phyloP scores from a whole-genome alignment of 1,140 invertebrate genomes.

The Thalassaphorura encarpata region DNA sequence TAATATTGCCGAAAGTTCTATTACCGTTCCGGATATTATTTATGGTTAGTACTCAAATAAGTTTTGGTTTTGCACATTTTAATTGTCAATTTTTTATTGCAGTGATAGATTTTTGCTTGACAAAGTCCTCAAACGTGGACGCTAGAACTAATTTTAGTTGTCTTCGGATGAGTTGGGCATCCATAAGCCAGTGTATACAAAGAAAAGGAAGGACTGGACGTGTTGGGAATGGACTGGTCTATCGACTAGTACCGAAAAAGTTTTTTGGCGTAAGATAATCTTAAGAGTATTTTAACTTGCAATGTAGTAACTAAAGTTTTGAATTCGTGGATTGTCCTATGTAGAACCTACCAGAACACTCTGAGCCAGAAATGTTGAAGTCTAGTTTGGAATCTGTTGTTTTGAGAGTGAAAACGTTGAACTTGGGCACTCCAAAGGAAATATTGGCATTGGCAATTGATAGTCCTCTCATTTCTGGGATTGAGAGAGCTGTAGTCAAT shows the following conservation, averaged over 20 bases:
- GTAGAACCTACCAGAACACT: conserved; percentile 45
- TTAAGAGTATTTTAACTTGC: neutral
- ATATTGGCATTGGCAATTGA: conserved; percentile 73
- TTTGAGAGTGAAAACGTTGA: conserved; percentile 67
- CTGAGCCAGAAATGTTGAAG: conserved; percentile 62
- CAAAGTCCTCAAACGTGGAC: conserved; percentile 68
- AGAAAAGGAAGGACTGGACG: conserved; percentile 82
- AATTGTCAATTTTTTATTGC: conserved; percentile 32
- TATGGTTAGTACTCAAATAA: conserved; percentile 50
- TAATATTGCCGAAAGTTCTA: conserved; percentile 94
- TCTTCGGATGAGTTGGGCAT: conserved; percentile 74
- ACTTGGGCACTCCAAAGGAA: conserved; percentile 71
- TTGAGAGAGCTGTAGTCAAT: conserved; percentile 65
- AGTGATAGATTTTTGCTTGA: conserved; percentile 95
- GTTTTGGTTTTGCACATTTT: conserved; percentile 5
- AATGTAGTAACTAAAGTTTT: neutral
- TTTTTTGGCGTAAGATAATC: conserved; percentile 54
- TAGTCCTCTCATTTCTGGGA: conserved; percentile 72
- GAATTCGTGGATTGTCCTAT: conserved; percentile 32
- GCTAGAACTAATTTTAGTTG: conserved; percentile 63
- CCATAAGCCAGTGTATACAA: conserved; percentile 77
- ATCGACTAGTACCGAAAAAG: conserved; percentile 60
- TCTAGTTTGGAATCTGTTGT: conserved; percentile 70
- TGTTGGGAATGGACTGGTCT: conserved; percentile 73
- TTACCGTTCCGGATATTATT: conserved; percentile 85